phyloP scores from a whole-genome alignment of 1,140 invertebrate genomes.

The Anadara kagoshimensis region DNA sequence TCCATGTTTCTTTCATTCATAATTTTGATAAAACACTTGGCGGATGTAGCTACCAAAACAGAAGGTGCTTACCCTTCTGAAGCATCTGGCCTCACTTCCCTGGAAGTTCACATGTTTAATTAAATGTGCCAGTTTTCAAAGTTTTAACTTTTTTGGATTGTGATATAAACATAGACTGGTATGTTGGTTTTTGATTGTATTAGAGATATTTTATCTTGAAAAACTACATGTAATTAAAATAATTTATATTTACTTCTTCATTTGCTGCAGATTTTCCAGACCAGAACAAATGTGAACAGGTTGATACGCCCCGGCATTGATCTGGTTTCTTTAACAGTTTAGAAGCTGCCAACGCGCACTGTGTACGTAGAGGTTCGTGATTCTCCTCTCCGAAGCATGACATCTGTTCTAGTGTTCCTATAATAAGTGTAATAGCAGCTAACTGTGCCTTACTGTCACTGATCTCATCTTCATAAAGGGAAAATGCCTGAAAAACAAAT shows the following conservation, averaged over 20 bases:
- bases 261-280: conserved; percentile 85
- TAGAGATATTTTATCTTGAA: neutral
- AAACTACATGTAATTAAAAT: neutral
- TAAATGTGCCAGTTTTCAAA: too few species aligned
- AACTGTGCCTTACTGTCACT: conserved; percentile 98
- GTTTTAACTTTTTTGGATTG: too few species aligned
- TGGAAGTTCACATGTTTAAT: too few species aligned
- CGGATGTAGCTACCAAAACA: too few species aligned
- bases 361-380: conserved; percentile 95
- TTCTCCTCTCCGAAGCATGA: conserved; percentile 92
- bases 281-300: conserved; percentile 97
- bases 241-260: conserved; percentile 76
- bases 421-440: conserved; percentile 95
- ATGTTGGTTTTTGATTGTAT: too few species aligned
- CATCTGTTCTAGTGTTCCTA: conserved; percentile 96
- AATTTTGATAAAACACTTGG: too few species aligned
- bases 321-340: conserved; percentile 98
- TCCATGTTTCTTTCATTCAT: too few species aligned
- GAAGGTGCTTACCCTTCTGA: too few species aligned
- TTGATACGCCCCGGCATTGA: conserved; percentile 92
- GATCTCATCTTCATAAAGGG: conserved; percentile 98
- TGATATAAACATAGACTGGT: too few species aligned
- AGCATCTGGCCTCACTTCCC: too few species aligned
- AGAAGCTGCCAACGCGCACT: conserved; percentile 94
- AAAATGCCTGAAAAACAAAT: conserved; percentile 84